A percentile compares a stretch with the other conserved stretches of the same genome.
Evolutionary conservation across 2,797 vertebrate genomes (phyloP).

Genomic region (Chelon labrosus): DNA sequence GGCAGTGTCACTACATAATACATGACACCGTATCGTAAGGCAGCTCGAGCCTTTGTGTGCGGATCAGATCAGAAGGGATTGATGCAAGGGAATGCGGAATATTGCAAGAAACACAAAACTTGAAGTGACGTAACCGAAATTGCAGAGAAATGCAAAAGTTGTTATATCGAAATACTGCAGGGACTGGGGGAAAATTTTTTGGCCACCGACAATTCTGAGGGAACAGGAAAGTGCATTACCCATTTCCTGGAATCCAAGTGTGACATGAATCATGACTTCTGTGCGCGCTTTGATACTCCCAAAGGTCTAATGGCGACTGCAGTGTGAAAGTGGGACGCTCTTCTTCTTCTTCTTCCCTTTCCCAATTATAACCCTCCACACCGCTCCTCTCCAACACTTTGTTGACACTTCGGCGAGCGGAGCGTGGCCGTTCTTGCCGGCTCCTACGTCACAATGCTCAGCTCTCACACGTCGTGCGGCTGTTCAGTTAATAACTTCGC

Average conservation of each 20-base stretch:
- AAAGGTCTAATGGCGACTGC: background rate
- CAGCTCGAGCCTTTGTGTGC: background rate
- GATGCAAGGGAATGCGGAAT: background rate
- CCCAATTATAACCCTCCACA: conserved; percentile 47
- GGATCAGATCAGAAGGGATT: background rate
- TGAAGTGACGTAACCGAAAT: background rate
- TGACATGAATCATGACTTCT: background rate
- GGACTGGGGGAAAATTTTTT: background rate
- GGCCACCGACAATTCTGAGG: background rate
- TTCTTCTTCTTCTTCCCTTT: conserved; percentile 4
- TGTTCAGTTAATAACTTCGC: conserved; percentile 30
- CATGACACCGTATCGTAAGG: background rate
- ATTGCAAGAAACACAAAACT: background rate
- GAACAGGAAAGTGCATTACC: background rate
- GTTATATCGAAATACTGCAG: background rate
- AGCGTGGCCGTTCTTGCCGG: conserved; percentile 13
- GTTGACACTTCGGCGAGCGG: conserved; percentile 27
- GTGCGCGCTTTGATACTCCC: background rate
- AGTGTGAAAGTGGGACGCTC: background rate
- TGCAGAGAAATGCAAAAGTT: background rate
- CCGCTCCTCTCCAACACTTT: background rate
- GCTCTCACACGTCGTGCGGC: conserved; percentile 23
- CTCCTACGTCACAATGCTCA: background rate
- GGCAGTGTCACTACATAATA: background rate
- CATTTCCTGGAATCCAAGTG: background rate